Base-by-base conservation (phyloP, 2,113 vertebrate species). In the Cercopithecus mona region DNA sequence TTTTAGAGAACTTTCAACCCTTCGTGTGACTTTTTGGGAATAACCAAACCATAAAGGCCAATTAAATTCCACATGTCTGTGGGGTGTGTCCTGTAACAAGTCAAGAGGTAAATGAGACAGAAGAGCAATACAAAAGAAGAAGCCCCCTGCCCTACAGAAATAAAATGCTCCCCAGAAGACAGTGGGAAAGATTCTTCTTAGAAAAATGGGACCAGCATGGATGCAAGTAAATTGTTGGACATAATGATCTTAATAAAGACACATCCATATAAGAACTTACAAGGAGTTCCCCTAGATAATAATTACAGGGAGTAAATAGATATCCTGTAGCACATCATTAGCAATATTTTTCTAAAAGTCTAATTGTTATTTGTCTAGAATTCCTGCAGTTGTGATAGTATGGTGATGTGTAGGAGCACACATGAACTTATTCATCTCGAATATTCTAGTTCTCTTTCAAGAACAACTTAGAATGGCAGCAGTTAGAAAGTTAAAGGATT, bases 11-110 rank as follows among this genome's bases (percentile, higher is more conserved):
- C 12, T 83, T 92, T 85, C 52, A 72, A 73, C 3, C 0, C 2
- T 38, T 92, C 40, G 48, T 79, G 32, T 97, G 95, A 97, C 57
- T 88, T 93, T 89, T 55, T 25, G 32, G 48, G 25, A 76, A 84
- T 3, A 88, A 78, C 38, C n/a, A 81, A 96, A 78, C 7, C 25
- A 5, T 35, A 40, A 93, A 95, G 32, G 20, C 22, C 22, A 68
- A 12, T 68, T 88, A 40, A 95, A 59, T 73, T 6, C 13, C 32
- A 89, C 93, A 76, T 38, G 57, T 59, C n/a, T 89, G 2, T 52
- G 84, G 38, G 18, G 38, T 45, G 38, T 52, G 45, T 88, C 78
- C 17, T 83, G 3, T 40, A 25, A 78, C 27, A 68, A 35, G 35
- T n/a, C 52, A 79, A 83, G 4, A 45, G 88, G 38, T 73, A 72